Evolutionary conservation across 1,140 invertebrate genomes (phyloP), one percentile per base, ranked within the genome.

Genomic region (Prorops nasuta): DNA sequence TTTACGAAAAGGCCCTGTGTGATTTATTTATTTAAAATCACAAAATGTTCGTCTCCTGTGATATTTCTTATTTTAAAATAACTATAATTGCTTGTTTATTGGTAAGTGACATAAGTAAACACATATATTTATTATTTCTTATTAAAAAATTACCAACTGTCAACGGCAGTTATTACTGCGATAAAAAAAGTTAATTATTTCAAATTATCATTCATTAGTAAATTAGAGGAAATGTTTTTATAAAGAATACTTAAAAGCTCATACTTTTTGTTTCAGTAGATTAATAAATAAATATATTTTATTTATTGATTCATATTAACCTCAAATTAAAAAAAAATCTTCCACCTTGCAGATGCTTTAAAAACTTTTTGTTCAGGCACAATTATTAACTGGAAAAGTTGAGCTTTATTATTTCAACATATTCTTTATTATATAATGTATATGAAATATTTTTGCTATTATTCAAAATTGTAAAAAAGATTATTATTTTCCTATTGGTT

Each of bases 21-120:
- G n/a, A n/a, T 51, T 59, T 45, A n/a, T 51, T 47, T 15, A 42
- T 28, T 57, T 54, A 64, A 63, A 53, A 57, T 63, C 56, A 56
- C 62, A 65, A 69, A 42, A 76, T 74, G 72, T 40, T 66, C 56
- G 44, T 56, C 46, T 62, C 54, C 56, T 66, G 67, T 67, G 54
- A 69, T 67, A 69, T 65, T 47, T 57, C 61, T 48, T 44, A 61
- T 37, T 41, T 56, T 34, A 69, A 60, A 58, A 58, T 65, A 54
- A 44, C 52, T 42, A 34, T 64, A 48, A 54, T 69, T 36, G 48
- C 56, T 8, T 67, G 58, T 64, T 43, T 74, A 39, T 35, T 68
- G 63, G 74, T 77, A 32, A 74, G 74, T 74, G 22, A 35, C 3
- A 7, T 17, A 10, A 6, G 1, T 2, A 21, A 17, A 22, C 8